Evolutionary conservation across 2,113 vertebrate genomes (phyloP).

Genomic region (Chaetodon trifascialis): DNA sequence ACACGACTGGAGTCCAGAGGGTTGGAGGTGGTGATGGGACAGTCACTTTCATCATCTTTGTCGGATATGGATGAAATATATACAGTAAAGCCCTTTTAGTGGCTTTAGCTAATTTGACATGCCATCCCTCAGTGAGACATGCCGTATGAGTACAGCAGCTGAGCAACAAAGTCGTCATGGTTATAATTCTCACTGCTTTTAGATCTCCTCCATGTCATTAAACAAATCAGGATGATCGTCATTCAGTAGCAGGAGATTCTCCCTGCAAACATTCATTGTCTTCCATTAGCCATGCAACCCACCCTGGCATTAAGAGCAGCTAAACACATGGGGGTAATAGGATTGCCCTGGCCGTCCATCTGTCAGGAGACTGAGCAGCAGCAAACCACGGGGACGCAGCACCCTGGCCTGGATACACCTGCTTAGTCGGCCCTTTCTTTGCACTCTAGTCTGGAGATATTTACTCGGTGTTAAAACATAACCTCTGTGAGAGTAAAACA

Average conservation of each 20-base stretch:
- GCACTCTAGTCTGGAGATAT: conserved; percentile 56
- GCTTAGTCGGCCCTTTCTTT: conserved; percentile 62
- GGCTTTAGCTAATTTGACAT: conserved; percentile 34
- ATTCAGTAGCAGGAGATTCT: conserved; percentile 59
- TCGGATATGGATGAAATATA: conserved; percentile 21
- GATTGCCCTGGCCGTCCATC: conserved; percentile 85
- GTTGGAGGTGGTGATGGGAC: neutral
- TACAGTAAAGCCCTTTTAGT: conserved; percentile 37
- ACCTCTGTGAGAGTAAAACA: conserved; percentile 48
- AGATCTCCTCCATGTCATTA: conserved; percentile 54
- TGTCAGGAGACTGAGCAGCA: conserved; percentile 74
- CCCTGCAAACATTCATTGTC: conserved; percentile 57
- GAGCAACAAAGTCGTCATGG: conserved; percentile 30
- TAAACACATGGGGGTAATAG: conserved; percentile 87
- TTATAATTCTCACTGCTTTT: conserved; percentile 29
- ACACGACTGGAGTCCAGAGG: neutral
- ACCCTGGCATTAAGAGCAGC: conserved; percentile 86
- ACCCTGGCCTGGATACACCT: conserved; percentile 66
- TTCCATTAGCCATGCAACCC: conserved; percentile 78
- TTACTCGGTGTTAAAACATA: conserved; percentile 54
- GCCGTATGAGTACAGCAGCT: conserved; percentile 13
- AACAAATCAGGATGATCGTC: conserved; percentile 66
- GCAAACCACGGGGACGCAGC: conserved; percentile 61
- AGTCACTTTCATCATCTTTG: conserved; percentile 17
- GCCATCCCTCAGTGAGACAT: conserved; percentile 21